Base-by-base conservation (phyloP, 2,888 invertebrate genomes). In the Sepioteuthis lessoniana region DNA sequence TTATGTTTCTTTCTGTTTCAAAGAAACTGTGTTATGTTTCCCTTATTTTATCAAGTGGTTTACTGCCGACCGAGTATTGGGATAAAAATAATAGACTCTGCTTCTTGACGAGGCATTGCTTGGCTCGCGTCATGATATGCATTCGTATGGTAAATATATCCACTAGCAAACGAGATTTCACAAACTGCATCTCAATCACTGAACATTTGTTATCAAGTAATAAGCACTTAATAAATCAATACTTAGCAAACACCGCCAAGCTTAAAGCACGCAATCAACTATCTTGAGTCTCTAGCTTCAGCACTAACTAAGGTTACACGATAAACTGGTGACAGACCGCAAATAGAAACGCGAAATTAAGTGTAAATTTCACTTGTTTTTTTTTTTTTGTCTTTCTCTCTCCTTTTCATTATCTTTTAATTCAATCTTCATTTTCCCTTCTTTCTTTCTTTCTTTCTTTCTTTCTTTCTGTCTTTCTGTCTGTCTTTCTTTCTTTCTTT, bases 161-260 rank as follows among this genome's bases (percentile, higher is more conserved):
- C 76, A 35, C 13, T 2, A 35, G 13, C 16, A 16, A 76, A 35
- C 76, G 76, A 35, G n/a, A 76, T n/a, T n/a, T n/a, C 76, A 76
- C 76, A 35, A 76, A 4, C 76, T 76, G 76, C n/a, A 76, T n/a
- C n/a, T 76, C 76, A 76, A 76, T 76, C 76, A 76, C n/a, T 35
- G n/a, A 35, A n/a, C 76, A 76, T 13, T 76, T 76, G 76, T 76
- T 76, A 76, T 21, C 76, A 35, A 76, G n/a, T 76, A 76, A 76
- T 76, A 76, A 21, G n/a, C 76, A 76, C 76, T 76, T 76, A 76
- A 76, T 76, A 76, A 76, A 76, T 76, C 76, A 76, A 76, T 76
- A 35, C 16, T 76, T 76, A 76, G 76, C 76, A 76, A 76, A 76
- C 35, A 76, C n/a, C 25, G 55, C 5, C 25, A 55, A 55, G 25